Conservation (phyloP, 2,888 invertebrate species). For the Heliconius ethilla region DNA sequence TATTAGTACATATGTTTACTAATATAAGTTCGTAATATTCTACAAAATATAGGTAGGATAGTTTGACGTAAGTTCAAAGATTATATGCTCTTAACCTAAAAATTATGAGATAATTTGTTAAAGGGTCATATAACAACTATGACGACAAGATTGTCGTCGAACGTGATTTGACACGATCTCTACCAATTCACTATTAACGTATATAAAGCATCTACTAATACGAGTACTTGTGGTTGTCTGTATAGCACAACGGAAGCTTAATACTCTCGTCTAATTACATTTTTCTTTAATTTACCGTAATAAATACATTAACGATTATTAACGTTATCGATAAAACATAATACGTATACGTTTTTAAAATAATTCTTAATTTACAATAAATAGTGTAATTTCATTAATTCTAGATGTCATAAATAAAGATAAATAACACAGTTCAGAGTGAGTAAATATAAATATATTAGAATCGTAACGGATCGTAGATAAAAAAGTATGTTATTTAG, state of each 20-base stretch:
- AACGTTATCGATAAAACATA: neutral
- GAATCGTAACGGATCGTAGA: no score
- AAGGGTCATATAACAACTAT: conserved; percentile 9
- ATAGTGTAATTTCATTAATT: neutral
- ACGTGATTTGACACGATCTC: conserved; percentile 37
- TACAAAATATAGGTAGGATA: neutral
- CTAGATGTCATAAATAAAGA: no score
- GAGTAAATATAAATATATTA: neutral
- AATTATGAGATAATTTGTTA: conserved; percentile 18
- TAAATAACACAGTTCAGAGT: neutral
- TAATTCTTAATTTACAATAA: neutral
- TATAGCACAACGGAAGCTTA: no score
- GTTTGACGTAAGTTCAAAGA: neutral
- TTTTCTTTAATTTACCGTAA: no score
- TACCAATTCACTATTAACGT: neutral
- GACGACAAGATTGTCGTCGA: conserved; percentile 26
- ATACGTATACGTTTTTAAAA: neutral
- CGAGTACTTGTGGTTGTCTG: no score
- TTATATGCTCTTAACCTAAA: neutral
- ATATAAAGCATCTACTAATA: neutral
- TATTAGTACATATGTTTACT: no score
- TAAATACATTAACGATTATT: no score
- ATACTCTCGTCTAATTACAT: no score
- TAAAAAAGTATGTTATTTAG: no score
- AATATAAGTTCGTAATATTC: neutral